Base-by-base conservation (phyloP, 2,888 invertebrate genomes). In the Atethmia centrago region DNA sequence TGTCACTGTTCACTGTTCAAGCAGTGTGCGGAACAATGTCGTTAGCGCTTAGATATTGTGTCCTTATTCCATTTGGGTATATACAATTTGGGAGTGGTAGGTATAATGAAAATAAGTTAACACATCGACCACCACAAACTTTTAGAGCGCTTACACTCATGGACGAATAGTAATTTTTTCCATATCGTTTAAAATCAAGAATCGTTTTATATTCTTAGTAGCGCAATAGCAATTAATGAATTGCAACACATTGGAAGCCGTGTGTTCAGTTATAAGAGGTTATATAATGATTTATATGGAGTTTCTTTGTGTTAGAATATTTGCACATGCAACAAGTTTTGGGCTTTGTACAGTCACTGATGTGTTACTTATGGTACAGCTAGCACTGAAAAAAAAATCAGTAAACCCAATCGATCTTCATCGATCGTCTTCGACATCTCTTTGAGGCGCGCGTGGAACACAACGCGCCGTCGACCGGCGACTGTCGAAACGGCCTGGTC, bases 41-140 rank as follows among this genome's bases (percentile, higher is more conserved):
- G 62, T 82, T 82, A 69, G 78, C 40, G 78, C 36, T 85, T 85
- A 65, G 19, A 42, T 49, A 62, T 47, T 53, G 56, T 21, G n/a
- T 28, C 64, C 40, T 42, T 74, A 71, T 71, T 66, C 25, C 14
- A 25, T 55, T 45, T 36, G 10, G n/a, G 31, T 21, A 21, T n/a
- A 31, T 31, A 31, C 51, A 51, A n/a, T 51, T 3, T 31, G 31
- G 31, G 12, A 5, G 12, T 4, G 8, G 12, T 55, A 31, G 21
- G 42, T 62, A n/a, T 45, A 25, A 21, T 0, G 21, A 9, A 14
- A 42, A 21, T 31, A 45, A 16, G 12, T 45, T 9, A 1, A n/a
- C 19, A 28, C n/a, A 31, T 31, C 19, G 16, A 8, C 12, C 7
- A 8, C 2, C 10, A n/a, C 36, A 40, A 40, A 40, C 40, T 40